Evolutionary conservation across 2,797 vertebrate genomes (phyloP).

Genomic region (Acanthurus lineatus): DNA sequence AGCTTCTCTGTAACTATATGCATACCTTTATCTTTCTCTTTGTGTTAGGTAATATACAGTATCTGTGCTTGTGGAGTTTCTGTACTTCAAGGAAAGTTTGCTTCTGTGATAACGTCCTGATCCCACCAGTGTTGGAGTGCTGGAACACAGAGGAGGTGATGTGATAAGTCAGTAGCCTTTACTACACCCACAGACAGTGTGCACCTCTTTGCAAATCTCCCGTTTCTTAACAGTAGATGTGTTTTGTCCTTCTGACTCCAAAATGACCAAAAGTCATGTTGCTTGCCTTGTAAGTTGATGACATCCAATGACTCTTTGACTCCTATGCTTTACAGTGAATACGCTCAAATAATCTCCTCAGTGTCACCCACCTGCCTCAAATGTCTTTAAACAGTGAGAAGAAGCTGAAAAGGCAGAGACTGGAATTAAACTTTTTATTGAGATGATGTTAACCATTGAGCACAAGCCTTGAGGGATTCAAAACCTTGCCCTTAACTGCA

Average conservation of each 20-base stretch:
- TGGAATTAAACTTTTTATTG: conserved; percentile 15
- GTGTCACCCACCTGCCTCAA: conserved; percentile 15
- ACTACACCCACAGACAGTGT: background rate
- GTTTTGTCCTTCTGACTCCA: background rate
- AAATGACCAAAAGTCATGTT: background rate
- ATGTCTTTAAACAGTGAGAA: conserved; percentile 15
- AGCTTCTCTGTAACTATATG: background rate
- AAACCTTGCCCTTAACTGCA: conserved; percentile 7
- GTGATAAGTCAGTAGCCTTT: background rate
- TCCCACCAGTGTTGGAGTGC: background rate
- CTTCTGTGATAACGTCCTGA: background rate
- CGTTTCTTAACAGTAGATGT: background rate
- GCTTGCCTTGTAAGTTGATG: background rate
- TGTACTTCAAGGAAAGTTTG: background rate
- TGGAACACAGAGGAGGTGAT: background rate
- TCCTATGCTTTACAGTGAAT: background rate
- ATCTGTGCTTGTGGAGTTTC: too few species aligned
- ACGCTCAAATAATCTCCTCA: background rate
- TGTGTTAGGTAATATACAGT: background rate
- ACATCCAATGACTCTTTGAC: conserved; percentile 1
- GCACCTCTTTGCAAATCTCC: background rate
- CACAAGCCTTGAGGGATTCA: conserved; percentile 12
- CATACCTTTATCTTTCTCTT: background rate
- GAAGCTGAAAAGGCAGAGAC: conserved; percentile 1
- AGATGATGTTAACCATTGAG: conserved; percentile 32